Conservation (phyloP, 2,888 invertebrate species). For the Steinernema scapterisci region DNA sequence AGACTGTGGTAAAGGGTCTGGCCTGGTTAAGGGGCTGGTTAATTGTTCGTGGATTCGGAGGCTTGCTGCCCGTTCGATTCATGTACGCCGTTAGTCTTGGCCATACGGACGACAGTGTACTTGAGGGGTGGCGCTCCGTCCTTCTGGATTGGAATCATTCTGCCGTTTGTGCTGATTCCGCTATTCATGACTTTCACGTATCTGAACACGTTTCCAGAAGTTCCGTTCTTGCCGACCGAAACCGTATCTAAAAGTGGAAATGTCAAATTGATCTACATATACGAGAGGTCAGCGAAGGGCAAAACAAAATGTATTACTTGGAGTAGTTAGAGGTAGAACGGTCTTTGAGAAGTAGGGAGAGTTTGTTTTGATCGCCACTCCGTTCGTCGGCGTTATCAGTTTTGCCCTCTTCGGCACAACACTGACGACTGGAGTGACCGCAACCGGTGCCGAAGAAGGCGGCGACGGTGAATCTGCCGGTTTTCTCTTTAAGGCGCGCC, state of each 20-base stretch:
- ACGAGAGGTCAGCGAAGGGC: not conserved
- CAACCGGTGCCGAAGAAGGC: not conserved
- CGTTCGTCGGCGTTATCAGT: not conserved
- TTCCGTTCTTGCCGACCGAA: not conserved
- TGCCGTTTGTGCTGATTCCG: not conserved
- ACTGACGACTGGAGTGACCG: not conserved
- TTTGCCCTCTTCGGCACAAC: not conserved
- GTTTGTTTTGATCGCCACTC: not conserved
- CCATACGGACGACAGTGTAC: constrained; percentile 13
- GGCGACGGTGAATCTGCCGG: not conserved
- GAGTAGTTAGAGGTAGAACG: not conserved
- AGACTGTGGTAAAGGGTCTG: too few relatives aligned
- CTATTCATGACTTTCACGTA: constrained; percentile 16
- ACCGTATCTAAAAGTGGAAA: not conserved
- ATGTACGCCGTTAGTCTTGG: not conserved
- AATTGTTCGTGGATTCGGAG: not conserved
- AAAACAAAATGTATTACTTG: not conserved
- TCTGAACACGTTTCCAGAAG: not conserved
- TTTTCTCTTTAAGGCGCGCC: not conserved
- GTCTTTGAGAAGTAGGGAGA: not conserved
- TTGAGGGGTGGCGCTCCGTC: not conserved
- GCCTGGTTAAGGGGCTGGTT: not conserved
- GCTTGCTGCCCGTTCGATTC: not conserved
- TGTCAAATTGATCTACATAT: not conserved
- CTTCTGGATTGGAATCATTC: not conserved